Conservation (phyloP, 2,888 invertebrate species). For the Volucella zonaria region DNA sequence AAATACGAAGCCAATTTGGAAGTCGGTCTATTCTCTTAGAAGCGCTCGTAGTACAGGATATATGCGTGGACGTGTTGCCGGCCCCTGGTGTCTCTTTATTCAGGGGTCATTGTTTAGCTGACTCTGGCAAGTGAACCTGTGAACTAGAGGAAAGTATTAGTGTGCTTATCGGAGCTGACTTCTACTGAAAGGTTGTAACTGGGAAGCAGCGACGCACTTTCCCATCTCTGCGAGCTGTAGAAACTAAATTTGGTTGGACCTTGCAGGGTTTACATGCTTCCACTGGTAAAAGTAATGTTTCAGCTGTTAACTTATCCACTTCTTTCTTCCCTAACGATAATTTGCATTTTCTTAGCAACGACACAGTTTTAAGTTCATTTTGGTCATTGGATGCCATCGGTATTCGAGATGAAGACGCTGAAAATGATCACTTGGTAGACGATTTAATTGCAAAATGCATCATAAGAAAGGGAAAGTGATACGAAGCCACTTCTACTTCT, state of each 20-base stretch:
- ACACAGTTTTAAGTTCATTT: constrained; percentile 1
- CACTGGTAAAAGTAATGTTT: background rate
- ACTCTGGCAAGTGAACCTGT: background rate
- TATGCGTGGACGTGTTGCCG: constrained; percentile 19
- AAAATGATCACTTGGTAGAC: background rate
- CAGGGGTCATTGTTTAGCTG: constrained; percentile 27
- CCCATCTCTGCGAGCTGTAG: constrained; percentile 14
- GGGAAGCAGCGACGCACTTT: constrained; percentile 25
- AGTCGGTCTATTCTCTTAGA: constrained; percentile 1
- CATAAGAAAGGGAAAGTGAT: background rate
- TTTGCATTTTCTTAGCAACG: background rate
- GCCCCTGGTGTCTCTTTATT: constrained; percentile 11
- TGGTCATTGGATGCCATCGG: constrained; percentile 41
- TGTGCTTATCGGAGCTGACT: constrained; percentile 33
- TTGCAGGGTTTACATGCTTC: constrained; percentile 3
- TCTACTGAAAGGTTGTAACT: constrained; percentile 31
- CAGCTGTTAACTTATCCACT: constrained; percentile 6
- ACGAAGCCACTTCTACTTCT: background rate
- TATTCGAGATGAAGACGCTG: constrained; percentile 23
- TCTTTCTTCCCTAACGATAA: constrained; percentile 8
- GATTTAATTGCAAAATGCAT: constrained; percentile 11
- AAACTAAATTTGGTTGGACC: constrained; percentile 38
- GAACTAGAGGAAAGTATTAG: constrained; percentile 23
- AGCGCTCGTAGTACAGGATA: constrained; percentile 21
- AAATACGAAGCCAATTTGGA: too few relatives aligned